Evolutionary conservation across 2,797 vertebrate genomes (phyloP).

Genomic region (Megaceryle alcyon): DNA sequence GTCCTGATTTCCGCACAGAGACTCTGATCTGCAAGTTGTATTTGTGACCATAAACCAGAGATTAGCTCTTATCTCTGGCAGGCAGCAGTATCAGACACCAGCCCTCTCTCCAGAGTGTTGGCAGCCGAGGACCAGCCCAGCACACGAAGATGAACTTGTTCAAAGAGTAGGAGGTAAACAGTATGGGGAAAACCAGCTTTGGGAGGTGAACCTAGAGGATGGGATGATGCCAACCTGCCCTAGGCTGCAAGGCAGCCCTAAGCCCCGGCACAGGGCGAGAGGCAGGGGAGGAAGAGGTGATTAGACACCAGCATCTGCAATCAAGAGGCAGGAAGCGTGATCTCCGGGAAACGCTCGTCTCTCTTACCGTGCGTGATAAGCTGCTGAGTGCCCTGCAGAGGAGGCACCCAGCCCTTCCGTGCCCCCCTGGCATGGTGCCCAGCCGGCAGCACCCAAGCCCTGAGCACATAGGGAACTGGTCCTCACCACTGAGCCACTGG

Average conservation of each 20-base stretch:
- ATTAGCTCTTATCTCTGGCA: conserved; percentile 68
- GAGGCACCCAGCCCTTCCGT: conserved; percentile 17
- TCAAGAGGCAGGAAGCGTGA: conserved; percentile 43
- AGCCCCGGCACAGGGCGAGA: background rate
- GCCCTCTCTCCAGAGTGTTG: background rate
- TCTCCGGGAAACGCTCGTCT: background rate
- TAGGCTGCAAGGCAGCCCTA: background rate
- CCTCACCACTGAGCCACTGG: accelerated
- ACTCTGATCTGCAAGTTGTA: conserved; percentile 50
- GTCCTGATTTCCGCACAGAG: conserved; percentile 32
- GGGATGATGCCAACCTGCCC: conserved; percentile 3
- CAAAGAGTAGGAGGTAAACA: background rate
- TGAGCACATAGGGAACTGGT: accelerated
- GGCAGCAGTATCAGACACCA: conserved; percentile 33
- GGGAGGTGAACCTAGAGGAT: background rate
- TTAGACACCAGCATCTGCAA: conserved; percentile 42
- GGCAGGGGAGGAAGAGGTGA: conserved; percentile 31
- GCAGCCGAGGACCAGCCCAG: background rate
- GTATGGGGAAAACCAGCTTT: background rate
- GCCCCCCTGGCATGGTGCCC: background rate
- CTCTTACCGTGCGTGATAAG: background rate
- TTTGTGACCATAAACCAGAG: conserved; percentile 35
- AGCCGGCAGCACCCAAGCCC: accelerated
- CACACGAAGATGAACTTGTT: background rate
- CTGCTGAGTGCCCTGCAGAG: accelerated